A percentile compares a stretch with the other conserved stretches of the same genome.
Evolutionary conservation across 2,113 vertebrate species (phyloP).

Genomic region (Bucco capensis): DNA sequence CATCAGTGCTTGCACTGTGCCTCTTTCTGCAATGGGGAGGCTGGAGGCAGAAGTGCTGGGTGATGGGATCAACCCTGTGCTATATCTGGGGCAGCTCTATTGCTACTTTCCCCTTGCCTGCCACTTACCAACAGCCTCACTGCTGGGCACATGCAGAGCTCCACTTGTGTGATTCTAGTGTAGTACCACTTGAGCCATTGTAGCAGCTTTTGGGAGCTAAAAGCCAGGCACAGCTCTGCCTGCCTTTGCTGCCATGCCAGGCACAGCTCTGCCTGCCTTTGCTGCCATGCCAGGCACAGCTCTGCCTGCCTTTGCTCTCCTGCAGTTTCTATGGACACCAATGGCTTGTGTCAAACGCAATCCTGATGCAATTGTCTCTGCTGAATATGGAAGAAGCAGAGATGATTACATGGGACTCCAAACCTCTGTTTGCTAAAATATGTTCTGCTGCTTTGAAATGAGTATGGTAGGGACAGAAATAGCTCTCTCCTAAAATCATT

Average conservation of each 20-base stretch:
- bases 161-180: neutral
- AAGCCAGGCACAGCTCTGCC: neutral
- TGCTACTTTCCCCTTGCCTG: neutral
- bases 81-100: neutral
- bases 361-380: neutral
- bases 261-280: neutral
- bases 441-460: neutral
- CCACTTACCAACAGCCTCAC: neutral
- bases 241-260: neutral
- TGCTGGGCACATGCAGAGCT: accelerated
- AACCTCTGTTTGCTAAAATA: neutral
- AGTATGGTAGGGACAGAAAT: neutral
- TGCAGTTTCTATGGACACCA: conserved; percentile 41
- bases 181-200: neutral
- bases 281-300: too few species aligned
- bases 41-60: accelerated
- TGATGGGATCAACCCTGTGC: neutral
- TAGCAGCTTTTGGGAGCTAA: neutral
- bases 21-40: accelerated
- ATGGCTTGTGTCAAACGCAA: neutral
- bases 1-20: neutral
- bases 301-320: neutral
- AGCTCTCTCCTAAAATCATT: neutral
- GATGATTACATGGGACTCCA: neutral
- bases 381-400: neutral